These are phyloP conservation scores for Heteromurus nitidus DNA, from an alignment of 2,888 invertebrate species.

Conservation along the genomic window DNA sequence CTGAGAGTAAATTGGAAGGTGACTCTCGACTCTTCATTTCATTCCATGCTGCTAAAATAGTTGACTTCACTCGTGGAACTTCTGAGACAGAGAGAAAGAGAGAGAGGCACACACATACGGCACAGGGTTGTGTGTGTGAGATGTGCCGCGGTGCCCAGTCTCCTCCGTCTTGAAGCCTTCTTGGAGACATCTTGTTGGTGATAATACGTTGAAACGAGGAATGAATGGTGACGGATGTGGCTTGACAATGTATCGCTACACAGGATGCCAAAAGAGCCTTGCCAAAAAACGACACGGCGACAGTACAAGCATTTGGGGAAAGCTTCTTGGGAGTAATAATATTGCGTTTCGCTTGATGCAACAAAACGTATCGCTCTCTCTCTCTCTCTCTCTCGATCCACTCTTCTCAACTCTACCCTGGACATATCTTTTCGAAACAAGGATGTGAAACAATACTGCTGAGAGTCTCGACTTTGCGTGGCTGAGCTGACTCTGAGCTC, in stretches of 20 bases:
- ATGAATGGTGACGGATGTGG: constrained; percentile 59
- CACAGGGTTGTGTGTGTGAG: too few species aligned
- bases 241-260: constrained; percentile 46
- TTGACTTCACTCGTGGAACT: too few species aligned
- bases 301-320: too few species aligned
- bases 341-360: neutral
- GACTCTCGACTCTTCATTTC: neutral
- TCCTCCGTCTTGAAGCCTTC: neutral
- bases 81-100: too few species aligned
- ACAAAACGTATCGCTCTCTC: constrained; percentile 8
- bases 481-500: too few species aligned
- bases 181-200: constrained; percentile 5
- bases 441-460: too few species aligned
- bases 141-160: too few species aligned
- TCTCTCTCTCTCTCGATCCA: neutral
- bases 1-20: constrained; percentile 13
- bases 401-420: too few species aligned
- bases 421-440: too few species aligned
- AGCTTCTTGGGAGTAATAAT: constrained; percentile 13
- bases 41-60: too few species aligned
- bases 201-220: constrained; percentile 15
- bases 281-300: constrained; percentile 26
- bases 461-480: too few species aligned
- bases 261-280: constrained; percentile 42
- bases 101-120: too few species aligned